Base-by-base conservation (phyloP, 2,113 vertebrate genomes). In the Ceyx margarethae region DNA sequence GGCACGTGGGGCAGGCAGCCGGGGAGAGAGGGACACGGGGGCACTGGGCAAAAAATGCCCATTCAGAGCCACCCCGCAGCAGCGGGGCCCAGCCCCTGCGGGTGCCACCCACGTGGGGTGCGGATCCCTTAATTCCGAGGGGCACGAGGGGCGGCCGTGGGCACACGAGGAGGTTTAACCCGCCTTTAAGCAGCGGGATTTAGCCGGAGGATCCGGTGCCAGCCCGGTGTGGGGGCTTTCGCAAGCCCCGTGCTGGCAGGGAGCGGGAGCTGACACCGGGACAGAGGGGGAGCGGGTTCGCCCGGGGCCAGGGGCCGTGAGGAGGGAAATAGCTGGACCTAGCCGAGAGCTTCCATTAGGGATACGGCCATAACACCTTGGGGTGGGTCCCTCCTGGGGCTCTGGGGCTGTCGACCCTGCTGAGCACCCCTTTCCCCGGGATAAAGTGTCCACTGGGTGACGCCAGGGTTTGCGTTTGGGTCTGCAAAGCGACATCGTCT, bases 161-260 rank as follows among this genome's bases (percentile, higher is more conserved):
- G 92, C 18, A 21, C 80, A 67, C 73, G 60, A 94, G 90, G 92
- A 79, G 86, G 62, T 90, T 94, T 94, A 93, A 64, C 60, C 37
- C 3, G 25, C 68, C 43, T 73, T 19, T 93, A 89, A 96, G 95
- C 84, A 93, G 91, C 4, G 2, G 91, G 95, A 95, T 96, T 95
- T 96, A 88, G 48, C 71, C 5, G 4, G 18, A 61, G 66, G 66
- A 74, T 56, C 64, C 4, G 7, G 68, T 76, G 75, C 84, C 93
- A 72, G 81, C 33, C 1, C 56, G 37, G 37, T 1, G 3, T 45
- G 53, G 48, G 45, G 84, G 81, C 60, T 90, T 86, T 87, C 1
- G 2, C 71, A 79, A 87, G 20, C 73, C 46, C 68, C 1, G 7
- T 28, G 64, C 73, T 75, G 64, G 19, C 7, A 5, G 74, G 50